A percentile compares a stretch with the other conserved stretches of the same genome.
Conservation (phyloP, 2,113 vertebrate genomes). For the Puntigrus tetrazona region DNA sequence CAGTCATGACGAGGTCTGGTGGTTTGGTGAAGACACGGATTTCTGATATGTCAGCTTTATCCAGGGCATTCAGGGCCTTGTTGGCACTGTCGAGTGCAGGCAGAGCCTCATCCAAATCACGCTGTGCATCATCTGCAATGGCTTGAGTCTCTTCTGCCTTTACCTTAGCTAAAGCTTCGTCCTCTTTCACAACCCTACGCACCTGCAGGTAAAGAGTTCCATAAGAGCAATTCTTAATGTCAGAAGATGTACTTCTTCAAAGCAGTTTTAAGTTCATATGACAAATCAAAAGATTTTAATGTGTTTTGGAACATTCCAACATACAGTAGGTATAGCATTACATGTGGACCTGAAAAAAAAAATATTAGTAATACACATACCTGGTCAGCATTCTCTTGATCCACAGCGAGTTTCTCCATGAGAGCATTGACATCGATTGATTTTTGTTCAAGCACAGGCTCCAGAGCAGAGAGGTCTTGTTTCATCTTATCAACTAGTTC, state of each 20-base stretch:
- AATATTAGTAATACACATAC: slow-evolving; percentile 54
- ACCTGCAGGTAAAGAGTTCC: slow-evolving; percentile 65
- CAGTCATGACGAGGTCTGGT: slow-evolving; percentile 82
- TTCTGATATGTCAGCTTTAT: slow-evolving; percentile 87
- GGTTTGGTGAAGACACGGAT: slow-evolving; percentile 85
- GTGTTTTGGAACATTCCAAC: not conserved
- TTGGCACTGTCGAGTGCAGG: slow-evolving; percentile 80
- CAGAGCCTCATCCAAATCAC: slow-evolving; percentile 82
- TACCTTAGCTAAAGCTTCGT: slow-evolving; percentile 79
- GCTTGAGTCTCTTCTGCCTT: slow-evolving; percentile 85
- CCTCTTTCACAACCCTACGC: slow-evolving; percentile 79
- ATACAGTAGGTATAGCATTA: not conserved
- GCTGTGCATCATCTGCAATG: slow-evolving; percentile 81
- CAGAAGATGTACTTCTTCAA: not conserved
- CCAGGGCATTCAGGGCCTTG: slow-evolving; percentile 80
- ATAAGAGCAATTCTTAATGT: not conserved
- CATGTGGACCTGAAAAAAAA: not conserved
- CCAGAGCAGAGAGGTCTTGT: slow-evolving; percentile 82
- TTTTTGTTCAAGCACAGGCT: slow-evolving; percentile 81
- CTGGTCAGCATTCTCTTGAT: slow-evolving; percentile 83
- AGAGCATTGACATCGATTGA: slow-evolving; percentile 79
- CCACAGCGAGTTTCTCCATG: slow-evolving; percentile 81
- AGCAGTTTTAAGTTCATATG: not conserved
- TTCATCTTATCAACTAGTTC: slow-evolving; percentile 84
- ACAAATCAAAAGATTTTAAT: not conserved